phyloP scores from a whole-genome alignment of 1,140 invertebrate species.

The Trialeurodes vaporariorum region DNA sequence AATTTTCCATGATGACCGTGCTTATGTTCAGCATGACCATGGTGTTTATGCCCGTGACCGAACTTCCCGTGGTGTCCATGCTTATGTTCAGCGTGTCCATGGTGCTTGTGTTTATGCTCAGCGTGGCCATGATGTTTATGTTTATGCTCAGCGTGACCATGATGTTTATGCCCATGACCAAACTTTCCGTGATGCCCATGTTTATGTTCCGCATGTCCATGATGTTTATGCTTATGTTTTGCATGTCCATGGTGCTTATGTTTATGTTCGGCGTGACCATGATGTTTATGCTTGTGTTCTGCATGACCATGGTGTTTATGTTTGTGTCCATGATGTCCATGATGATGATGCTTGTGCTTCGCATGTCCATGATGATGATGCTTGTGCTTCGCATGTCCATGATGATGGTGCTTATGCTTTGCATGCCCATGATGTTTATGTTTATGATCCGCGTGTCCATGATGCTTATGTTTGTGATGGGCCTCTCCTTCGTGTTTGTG shows the following conservation, averaged over 20 bases:
- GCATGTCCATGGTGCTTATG: constrained; percentile 18
- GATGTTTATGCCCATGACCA: constrained; percentile 16
- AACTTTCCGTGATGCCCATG: constrained; percentile 16
- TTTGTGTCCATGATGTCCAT: constrained; percentile 15
- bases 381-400: constrained; percentile 16
- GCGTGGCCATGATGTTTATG: constrained; percentile 16
- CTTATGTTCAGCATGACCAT: constrained; percentile 14
- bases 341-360: constrained; percentile 18
- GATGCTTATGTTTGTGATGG: constrained; percentile 19
- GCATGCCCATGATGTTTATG: constrained; percentile 19
- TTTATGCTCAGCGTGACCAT: constrained; percentile 16
- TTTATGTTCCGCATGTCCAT: constrained; percentile 16
- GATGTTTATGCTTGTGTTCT: constrained; percentile 13
- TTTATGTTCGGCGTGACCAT: constrained; percentile 17
- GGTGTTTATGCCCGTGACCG: constrained; percentile 18
- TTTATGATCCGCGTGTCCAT: constrained; percentile 18
- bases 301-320: constrained; percentile 12
- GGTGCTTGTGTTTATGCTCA: constrained; percentile 17
- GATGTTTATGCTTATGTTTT: constrained; percentile 17
- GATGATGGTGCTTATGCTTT: constrained; percentile 19
- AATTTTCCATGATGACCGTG: constrained; percentile 17
- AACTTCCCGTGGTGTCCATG: constrained; percentile 14
- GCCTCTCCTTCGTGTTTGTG: constrained; percentile 21
- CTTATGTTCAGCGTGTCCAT: constrained; percentile 14
- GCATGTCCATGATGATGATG: constrained; percentile 19